phyloP scores from a whole-genome alignment of 1,140 invertebrate species.

The Plutomurus gul region DNA sequence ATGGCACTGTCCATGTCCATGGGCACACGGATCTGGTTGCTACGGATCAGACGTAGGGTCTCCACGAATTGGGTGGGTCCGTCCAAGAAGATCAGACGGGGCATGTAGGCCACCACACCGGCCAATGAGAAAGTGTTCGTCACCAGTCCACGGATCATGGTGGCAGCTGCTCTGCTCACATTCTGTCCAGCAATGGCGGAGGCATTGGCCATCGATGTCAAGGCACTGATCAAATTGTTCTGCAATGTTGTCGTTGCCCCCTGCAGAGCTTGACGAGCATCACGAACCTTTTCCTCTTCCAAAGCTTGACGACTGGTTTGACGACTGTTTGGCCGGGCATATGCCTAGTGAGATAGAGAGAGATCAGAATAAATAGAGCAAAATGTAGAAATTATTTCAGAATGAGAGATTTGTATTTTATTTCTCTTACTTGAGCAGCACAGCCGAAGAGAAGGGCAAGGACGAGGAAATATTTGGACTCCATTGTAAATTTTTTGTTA shows the following conservation, averaged over 20 bases:
- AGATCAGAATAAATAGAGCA: background rate
- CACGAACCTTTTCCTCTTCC: slow-evolving; percentile 49
- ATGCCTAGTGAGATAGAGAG: too few species aligned
- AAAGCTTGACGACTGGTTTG: background rate
- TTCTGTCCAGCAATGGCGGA: slow-evolving; percentile 47
- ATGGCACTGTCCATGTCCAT: slow-evolving; percentile 52
- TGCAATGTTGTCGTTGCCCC: slow-evolving; percentile 40
- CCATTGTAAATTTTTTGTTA: slow-evolving; percentile 41
- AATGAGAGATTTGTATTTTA: too few species aligned
- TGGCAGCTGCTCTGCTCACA: slow-evolving; percentile 45
- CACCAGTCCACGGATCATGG: slow-evolving; percentile 51
- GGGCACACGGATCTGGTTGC: slow-evolving; percentile 53
- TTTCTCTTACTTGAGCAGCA: slow-evolving; percentile 45
- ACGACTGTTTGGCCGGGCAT: background rate
- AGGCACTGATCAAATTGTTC: slow-evolving; percentile 48
- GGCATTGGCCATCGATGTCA: slow-evolving; percentile 48
- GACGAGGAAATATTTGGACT: slow-evolving; percentile 45
- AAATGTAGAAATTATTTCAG: too few species aligned
- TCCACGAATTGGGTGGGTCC: slow-evolving; percentile 54
- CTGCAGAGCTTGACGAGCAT: slow-evolving; percentile 50
- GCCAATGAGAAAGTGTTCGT: slow-evolving; percentile 49
- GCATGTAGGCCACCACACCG: slow-evolving; percentile 53
- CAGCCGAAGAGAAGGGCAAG: slow-evolving; percentile 44
- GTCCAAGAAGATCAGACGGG: slow-evolving; percentile 52
- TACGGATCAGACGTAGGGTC: slow-evolving; percentile 50